Base-by-base conservation (phyloP, 2,797 vertebrate genomes). In the Chelonia mydas region DNA sequence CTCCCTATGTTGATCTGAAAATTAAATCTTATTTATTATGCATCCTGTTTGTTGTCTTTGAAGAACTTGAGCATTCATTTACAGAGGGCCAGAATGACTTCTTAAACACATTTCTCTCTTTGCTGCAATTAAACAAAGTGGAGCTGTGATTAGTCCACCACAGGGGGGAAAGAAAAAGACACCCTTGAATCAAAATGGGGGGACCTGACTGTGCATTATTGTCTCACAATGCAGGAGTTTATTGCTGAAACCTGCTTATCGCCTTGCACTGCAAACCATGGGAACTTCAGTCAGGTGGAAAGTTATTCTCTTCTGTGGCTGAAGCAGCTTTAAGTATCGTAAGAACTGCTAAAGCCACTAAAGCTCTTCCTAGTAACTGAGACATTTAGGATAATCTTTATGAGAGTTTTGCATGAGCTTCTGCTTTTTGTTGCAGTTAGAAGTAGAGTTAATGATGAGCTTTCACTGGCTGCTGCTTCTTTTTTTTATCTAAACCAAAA, bases 201-300 rank as follows among this genome's bases (percentile, higher is more conserved):
- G 99, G 99, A 99, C 99, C 99, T 99, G 99, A 99, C 99, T 99
- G 99, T 98, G 99, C 99, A 99, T 99, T 99, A 99, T 99, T 98
- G 99, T 98, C 97, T 98, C 98, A 99, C 99, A 99, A 99, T 99
- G 99, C 98, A 98, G 98, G 98, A 99, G 99, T 99, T 99, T 99
- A 99, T 99, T 99, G 99, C 99, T 99, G 99, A 99, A 99, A 99
- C 99, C 99, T 99, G 99, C 99, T 99, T 99, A 99, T 99, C 98
- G 99, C 98, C 99, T 98, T 99, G 99, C 99, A 99, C 98, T 55
- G 98, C 98, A 99, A 99, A 99, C 99, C 99, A 99, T 99, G 99
- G 99, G 99, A 99, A 99, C 99, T 99, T 98, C 99, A 99, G 99
- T 99, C 99, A 99, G 99, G 99, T 99, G 99, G 99, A 99, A 99